Evolutionary conservation across 2,888 invertebrate genomes (phyloP), one percentile per base, ranked within the genome.

Genomic region (Emmelina monodactyla): DNA sequence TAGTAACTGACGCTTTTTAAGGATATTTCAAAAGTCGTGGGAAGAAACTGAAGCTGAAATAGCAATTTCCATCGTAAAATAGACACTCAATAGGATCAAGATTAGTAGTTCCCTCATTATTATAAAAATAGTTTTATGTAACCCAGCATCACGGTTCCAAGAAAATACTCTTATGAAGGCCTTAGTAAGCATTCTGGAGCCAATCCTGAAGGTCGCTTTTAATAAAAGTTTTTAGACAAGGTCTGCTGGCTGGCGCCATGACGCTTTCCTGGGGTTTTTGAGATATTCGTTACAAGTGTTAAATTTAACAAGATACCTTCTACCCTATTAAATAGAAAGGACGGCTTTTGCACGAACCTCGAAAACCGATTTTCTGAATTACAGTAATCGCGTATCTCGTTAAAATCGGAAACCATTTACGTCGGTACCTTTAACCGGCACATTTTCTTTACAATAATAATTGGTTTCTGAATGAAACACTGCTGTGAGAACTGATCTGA

Each of bases 161-260:
- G 76, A 75, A 73, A 63, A 64, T 64, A 61, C 56, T 60, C 55
- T 65, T 58, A 59, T 53, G 50, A 47, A 49, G 42, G 55, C 46
- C 55, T 49, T 42, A 56, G 44, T 55, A 60, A 55, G 53, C 56
- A 67, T 70, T 70, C 66, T 57, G 49, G 50, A 49, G 49, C 44
- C 53, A 55, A 50, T 57, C 63, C 59, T 66, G 71, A 75, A 73
- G 73, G 75, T 64, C 72, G 68, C 47, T 40, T 53, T 45, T 64
- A 65, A 64, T 62, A 62, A 62, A 58, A 58, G 53, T 40, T 41
- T 37, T 45, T 44, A 55, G 57, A 46, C 42, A 58, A 63, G 62
- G 53, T 60, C 47, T 46, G 39, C 42, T 44, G 50, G 48, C 37
- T 40, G 49, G 58, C 57, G 56, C 49, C 46, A n/a, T n/a, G n/a